Base-by-base conservation (phyloP, 1,140 invertebrate genomes). In the Wiebesia pumilae region DNA sequence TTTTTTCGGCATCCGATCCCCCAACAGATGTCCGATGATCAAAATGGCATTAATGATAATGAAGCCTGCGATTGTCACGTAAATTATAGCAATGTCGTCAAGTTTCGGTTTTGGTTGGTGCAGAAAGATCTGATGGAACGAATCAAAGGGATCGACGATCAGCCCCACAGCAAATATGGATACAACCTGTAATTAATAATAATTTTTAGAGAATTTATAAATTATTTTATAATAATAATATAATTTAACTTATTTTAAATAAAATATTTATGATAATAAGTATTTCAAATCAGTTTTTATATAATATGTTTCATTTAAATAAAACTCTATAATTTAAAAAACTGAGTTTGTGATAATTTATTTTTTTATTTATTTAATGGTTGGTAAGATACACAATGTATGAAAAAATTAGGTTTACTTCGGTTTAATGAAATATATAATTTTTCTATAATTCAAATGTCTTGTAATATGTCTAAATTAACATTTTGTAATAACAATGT, bases 1-100 rank as follows among this genome's bases (percentile, higher is more conserved):
- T 92, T 94, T 94, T 92, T 95, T 96, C 24, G 96, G 96, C 30
- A 95, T 94, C n/a, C 94, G 93, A 89, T 97, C 96, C 0, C 95
- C 95, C 14, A 96, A 89, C 47, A 95, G 89, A 77, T 95, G 93
- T 4, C 95, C 94, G 47, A 96, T 91, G 75, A 96, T 93, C 58
- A 96, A 92, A 3, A 96, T 91, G 0, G 93, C 90, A 84, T 96
- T 96, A 89, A 96, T 95, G 81, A 96, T 93, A 83, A 96, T 94
- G 89, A 94, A 96, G 75, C 95, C 95, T 21, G 92, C 93, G 80
- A 94, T 93, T 4, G 94, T 92, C 38, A 95, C 93, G 89, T 95
- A 95, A 88, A 95, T 94, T 16, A 95, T 90, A 7, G 94, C 95
- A 1, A 94, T 92, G 87, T 95, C 94, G 88, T 95, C 93, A 51